Evolutionary conservation across 2,797 vertebrate genomes (phyloP).

Genomic region (Orestias chungarensis): DNA sequence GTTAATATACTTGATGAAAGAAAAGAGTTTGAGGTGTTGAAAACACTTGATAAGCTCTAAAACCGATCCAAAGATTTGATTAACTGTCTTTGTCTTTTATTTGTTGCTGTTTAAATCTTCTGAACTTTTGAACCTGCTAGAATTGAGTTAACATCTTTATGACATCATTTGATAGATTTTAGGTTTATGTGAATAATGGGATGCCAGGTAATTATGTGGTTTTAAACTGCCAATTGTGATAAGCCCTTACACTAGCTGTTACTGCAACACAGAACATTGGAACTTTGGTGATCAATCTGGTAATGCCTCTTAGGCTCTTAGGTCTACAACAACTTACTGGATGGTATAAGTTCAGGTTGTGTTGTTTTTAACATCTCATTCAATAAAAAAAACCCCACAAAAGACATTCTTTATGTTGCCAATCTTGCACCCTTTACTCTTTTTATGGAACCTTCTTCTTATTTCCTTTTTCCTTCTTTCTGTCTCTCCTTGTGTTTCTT

Average conservation of each 20-base stretch:
- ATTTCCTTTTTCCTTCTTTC: too few species aligned
- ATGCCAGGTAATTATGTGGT: not conserved
- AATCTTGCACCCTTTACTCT: too few species aligned
- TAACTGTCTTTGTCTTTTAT: not conserved
- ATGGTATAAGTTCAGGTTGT: too few species aligned
- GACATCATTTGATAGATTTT: not conserved
- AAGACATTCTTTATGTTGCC: too few species aligned
- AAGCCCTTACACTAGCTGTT: not conserved
- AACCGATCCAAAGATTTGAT: not conserved
- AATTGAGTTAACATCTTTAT: too few species aligned
- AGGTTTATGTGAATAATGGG: not conserved
- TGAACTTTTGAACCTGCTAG: too few species aligned
- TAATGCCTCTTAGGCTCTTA: too few species aligned
- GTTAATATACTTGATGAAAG: conserved; percentile 4
- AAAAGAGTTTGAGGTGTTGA: not conserved
- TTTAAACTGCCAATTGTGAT: not conserved
- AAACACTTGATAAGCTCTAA: not conserved
- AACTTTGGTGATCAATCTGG: not conserved
- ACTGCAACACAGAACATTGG: not conserved
- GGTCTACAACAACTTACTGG: too few species aligned
- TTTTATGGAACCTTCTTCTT: too few species aligned
- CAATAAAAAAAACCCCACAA: too few species aligned
- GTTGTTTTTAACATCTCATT: too few species aligned
- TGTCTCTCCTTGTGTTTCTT: too few species aligned
- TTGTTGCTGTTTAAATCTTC: not conserved